Base-by-base conservation (phyloP, 1,140 invertebrate species). In the Caerostris extrusa region DNA sequence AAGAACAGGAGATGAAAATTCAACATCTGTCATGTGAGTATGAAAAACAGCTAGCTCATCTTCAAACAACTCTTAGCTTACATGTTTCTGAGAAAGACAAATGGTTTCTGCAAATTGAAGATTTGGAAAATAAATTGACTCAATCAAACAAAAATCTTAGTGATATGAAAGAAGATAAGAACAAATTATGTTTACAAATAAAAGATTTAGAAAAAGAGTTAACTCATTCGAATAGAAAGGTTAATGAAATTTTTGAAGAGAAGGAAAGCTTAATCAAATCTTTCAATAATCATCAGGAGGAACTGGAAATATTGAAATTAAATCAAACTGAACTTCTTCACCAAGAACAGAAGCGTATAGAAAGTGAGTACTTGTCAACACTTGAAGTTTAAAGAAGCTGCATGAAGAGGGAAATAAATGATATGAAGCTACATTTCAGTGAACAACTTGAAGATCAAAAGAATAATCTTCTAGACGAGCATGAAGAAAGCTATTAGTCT, bases 1-100 rank as follows among this genome's bases (percentile, higher is more conserved):
- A 88, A 56, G 92, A 93, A 50, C 64, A 93, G 7, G 85, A 88
- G 19, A 34, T 61, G 8, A 93, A 89, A 64, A 77, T 93, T 6
- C 56, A 93, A 12, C 34, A 81, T 34, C 55, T 93, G 7, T 53
- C 17, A 81, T 8, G 55, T 34, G 85, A 93, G 10, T n/a, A 88
- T 81, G n/a, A 88, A 7, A 89, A 93, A 10, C 71, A 91, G 58
- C 17, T 88, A 19, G 34, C 3, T 3, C 17, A 92, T 7, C n/a
- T 92, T 14, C 60, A 86, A 50, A 58, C 19, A n/a, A 19, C 12
- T 53, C 55, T 57, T 5, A 64, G 8, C 56, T 19, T 64, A 14
- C 34, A 34, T 57, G 57, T 57, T 6, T 7, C 19, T 61, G 85
- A 89, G 10, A 89, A 82, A 34, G 83, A 69, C 14, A 5, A 71